phyloP scores from a whole-genome alignment of 2,113 vertebrate genomes.

The Leptobrachium ailaonicum region DNA sequence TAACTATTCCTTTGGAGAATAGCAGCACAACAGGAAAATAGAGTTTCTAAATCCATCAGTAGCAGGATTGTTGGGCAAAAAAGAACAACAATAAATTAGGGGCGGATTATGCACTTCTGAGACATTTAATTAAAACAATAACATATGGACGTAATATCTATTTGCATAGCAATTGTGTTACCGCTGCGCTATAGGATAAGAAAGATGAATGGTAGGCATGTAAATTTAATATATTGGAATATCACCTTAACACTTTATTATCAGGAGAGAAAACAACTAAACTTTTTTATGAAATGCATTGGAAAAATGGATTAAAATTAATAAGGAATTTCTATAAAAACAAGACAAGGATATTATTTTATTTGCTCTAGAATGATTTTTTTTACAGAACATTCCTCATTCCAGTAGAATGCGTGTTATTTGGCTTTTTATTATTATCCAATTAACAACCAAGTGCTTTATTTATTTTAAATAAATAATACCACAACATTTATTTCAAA shows the following conservation, averaged over 20 bases:
- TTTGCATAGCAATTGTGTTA: constrained; percentile 41
- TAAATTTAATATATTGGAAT: constrained; percentile 6
- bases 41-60: constrained; percentile 27
- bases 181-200: constrained; percentile 7
- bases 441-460: too few relatives aligned
- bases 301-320: not conserved
- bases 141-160: constrained; percentile 35
- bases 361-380: too few relatives aligned
- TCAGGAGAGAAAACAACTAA: not conserved
- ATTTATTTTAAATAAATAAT: too few relatives aligned
- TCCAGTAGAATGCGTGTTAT: too few relatives aligned
- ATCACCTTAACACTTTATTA: not conserved
- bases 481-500: too few relatives aligned
- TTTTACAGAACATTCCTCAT: too few relatives aligned
- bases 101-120: constrained; percentile 28
- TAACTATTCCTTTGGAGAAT: constrained; percentile 29
- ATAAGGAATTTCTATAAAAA: not conserved
- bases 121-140: constrained; percentile 39
- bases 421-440: too few relatives aligned
- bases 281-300: not conserved
- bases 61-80: constrained; percentile 5
- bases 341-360: too few relatives aligned
- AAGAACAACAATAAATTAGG: constrained; percentile 9
- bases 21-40: constrained; percentile 36
- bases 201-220: constrained; percentile 20